Evolutionary conservation across 2,888 invertebrate genomes (phyloP).

Genomic region (Myopa tessellatipennis): DNA sequence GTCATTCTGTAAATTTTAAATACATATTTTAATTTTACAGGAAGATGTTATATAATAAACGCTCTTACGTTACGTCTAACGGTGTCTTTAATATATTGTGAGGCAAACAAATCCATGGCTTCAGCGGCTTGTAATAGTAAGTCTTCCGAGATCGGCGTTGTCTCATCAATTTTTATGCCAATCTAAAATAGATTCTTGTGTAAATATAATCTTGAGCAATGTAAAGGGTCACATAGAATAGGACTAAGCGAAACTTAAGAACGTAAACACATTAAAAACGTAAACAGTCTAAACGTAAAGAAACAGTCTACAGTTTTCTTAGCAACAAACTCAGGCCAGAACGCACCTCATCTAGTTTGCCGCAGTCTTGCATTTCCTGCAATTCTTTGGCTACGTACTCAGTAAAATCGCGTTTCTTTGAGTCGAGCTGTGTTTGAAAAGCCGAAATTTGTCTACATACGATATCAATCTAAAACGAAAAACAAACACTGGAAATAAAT

Average conservation of each 20-base stretch:
- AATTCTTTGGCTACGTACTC: conserved; percentile 70
- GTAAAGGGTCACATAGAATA: too few species aligned
- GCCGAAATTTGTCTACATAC: conserved; percentile 74
- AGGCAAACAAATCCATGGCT: conserved; percentile 75
- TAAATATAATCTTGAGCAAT: too few species aligned
- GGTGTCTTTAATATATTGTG: conserved; percentile 75
- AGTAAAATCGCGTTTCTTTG: conserved; percentile 70
- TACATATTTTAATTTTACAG: too few species aligned
- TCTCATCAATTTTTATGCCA: conserved; percentile 70
- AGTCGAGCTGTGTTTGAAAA: conserved; percentile 71
- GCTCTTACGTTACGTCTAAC: conserved; percentile 79
- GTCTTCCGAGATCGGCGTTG: conserved; percentile 72
- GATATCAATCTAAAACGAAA: conserved; percentile 74
- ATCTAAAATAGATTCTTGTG: conserved; percentile 65
- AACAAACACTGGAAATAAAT: conserved; percentile 54
- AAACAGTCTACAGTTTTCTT: not conserved
- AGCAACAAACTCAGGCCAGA: conserved; percentile 26
- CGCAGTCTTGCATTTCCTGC: conserved; percentile 70
- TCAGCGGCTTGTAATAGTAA: conserved; percentile 75
- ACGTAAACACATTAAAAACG: conserved; percentile 1
- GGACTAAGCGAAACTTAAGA: too few species aligned
- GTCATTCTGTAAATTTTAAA: conserved; percentile 72
- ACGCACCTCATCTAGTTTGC: conserved; percentile 71
- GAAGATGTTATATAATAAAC: not conserved
- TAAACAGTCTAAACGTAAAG: conserved; percentile 25